phyloP scores from a whole-genome alignment of 1,140 invertebrate species.

The Caenorhabditis brenneri region DNA sequence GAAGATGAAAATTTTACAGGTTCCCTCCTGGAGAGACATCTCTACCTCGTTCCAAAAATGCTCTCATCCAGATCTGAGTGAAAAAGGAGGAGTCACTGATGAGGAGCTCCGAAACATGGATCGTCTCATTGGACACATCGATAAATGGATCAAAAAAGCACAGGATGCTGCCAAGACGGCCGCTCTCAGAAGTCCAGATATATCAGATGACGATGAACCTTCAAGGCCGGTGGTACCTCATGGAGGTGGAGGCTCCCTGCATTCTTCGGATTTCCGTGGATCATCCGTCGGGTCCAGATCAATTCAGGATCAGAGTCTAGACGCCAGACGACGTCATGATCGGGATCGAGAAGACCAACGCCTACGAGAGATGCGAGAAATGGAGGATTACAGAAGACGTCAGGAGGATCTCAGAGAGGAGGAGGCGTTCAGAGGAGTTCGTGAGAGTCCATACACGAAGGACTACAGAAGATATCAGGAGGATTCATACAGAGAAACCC shows the following conservation, averaged over 20 bases:
- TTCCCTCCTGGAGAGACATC: not conserved
- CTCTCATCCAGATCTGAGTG: not conserved
- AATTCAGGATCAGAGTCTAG: no score
- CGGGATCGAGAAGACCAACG: not conserved
- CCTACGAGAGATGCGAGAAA: no score
- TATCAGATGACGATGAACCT: not conserved
- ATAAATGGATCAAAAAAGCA: not conserved
- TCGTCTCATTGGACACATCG: not conserved
- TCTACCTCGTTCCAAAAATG: not conserved
- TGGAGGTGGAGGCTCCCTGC: not conserved
- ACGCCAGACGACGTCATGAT: not conserved
- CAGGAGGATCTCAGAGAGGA: no score
- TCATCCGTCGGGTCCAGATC: not conserved
- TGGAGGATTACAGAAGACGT: no score
- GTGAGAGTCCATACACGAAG: no score
- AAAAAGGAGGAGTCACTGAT: not conserved
- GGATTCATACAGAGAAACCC: no score
- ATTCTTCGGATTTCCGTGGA: not conserved
- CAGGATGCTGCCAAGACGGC: not conserved
- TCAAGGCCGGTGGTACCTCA: not conserved
- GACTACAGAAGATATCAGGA: no score
- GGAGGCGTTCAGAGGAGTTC: no score
- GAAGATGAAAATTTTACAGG: not conserved
- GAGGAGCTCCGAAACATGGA: not conserved
- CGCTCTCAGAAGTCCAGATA: not conserved